Evolutionary conservation across 2,888 invertebrate species (phyloP).

Genomic region (Aphidius colemani): DNA sequence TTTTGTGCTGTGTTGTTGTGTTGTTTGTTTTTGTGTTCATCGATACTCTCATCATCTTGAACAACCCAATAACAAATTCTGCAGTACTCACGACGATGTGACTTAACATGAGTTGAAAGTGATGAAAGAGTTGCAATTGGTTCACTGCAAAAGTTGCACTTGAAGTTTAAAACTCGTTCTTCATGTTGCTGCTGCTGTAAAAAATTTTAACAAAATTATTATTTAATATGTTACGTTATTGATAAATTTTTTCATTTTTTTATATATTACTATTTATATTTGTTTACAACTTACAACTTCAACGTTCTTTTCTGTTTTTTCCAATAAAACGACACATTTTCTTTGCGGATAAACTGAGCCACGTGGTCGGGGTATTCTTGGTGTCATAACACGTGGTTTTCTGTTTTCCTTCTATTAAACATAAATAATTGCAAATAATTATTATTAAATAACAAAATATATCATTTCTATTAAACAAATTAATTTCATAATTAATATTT

Average conservation of each 20-base stretch:
- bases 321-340: neutral
- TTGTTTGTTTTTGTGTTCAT: conserved; percentile 35
- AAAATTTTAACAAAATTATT: neutral
- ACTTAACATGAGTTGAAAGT: conserved; percentile 50
- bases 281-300: neutral
- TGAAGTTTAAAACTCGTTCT: conserved; percentile 35
- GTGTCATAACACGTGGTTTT: neutral
- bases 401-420: neutral
- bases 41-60: conserved; percentile 42
- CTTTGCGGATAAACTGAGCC: neutral
- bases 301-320: neutral
- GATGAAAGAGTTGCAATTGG: conserved; percentile 50
- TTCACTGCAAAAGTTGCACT: conserved; percentile 47
- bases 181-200: conserved; percentile 32
- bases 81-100: conserved; percentile 43
- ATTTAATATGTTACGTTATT: neutral
- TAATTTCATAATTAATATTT: no score
- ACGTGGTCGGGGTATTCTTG: neutral
- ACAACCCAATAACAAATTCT: conserved; percentile 47
- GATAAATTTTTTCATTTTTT: neutral
- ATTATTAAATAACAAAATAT: no score
- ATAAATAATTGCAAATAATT: neutral
- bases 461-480: no score
- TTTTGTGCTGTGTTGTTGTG: no score
- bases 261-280: neutral